A percentile compares a stretch with the other conserved stretches of the same genome.
phyloP scores from a whole-genome alignment of 2,113 vertebrate genomes.

The Mesitornis unicolor region DNA sequence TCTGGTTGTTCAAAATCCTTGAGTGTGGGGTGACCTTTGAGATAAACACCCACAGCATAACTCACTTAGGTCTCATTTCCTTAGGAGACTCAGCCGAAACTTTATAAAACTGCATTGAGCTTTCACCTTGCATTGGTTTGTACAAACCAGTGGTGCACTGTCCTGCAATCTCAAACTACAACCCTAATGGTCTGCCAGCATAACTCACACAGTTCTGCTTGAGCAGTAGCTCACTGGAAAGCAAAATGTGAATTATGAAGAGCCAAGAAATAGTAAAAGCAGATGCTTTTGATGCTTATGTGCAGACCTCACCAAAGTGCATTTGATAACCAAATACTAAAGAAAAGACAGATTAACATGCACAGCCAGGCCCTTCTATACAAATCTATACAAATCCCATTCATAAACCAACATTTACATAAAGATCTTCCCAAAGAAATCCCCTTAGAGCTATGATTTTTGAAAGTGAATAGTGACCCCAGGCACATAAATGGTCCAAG shows the following conservation, averaged over 20 bases:
- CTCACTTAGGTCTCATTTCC: not conserved
- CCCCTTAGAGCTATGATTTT: not conserved
- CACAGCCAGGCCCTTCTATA: not conserved
- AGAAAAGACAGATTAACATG: not conserved
- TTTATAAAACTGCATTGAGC: not conserved
- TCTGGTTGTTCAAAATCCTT: not conserved
- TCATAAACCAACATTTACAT: not conserved
- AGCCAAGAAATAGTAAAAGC: not conserved
- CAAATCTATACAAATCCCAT: not conserved
- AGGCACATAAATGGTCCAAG: not conserved
- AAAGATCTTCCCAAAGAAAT: not conserved
- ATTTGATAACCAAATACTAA: not conserved
- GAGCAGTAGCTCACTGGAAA: not conserved
- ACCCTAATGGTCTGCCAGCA: fast-evolving
- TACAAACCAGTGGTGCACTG: not conserved
- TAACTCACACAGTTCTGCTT: not conserved
- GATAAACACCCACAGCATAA: not conserved
- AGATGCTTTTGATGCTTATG: not conserved
- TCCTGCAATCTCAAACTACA: not conserved
- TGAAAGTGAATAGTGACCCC: not conserved
- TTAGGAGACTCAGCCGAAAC: not conserved
- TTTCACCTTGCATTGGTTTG: not conserved
- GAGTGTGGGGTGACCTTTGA: not conserved
- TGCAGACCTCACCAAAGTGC: not conserved
- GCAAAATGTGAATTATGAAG: not conserved